A percentile compares a stretch with the other conserved stretches of the same genome.
phyloP scores from a whole-genome alignment of 2,797 vertebrate species.

The Premnoplex brunnescens region DNA sequence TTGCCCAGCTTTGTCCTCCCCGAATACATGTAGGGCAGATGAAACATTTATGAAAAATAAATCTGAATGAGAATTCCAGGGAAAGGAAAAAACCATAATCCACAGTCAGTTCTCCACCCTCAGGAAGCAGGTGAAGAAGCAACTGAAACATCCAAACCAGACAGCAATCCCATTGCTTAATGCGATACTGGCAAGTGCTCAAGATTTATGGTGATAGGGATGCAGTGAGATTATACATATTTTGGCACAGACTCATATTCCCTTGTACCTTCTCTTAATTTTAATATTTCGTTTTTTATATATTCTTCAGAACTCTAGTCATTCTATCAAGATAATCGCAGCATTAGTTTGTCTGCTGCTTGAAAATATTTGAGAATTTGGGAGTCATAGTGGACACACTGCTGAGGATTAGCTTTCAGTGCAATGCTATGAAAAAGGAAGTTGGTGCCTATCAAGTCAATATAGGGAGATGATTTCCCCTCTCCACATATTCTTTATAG shows the following conservation, averaged over 20 bases:
- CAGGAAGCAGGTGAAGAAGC: conserved; percentile 29
- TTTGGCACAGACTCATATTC: background rate
- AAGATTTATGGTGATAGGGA: background rate
- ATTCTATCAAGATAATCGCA: background rate
- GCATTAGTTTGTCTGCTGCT: background rate
- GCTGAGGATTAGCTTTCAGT: background rate
- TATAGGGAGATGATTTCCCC: background rate
- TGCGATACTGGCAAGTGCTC: background rate
- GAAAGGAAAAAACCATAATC: background rate
- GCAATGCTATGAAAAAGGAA: background rate
- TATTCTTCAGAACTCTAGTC: background rate
- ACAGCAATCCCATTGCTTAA: background rate
- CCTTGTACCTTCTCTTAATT: background rate
- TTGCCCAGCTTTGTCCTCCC: conserved; percentile 34
- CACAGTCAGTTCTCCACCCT: conserved; percentile 21
- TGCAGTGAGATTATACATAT: background rate
- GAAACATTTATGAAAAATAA: conserved; percentile 40
- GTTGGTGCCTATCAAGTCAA: background rate
- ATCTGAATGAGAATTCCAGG: conserved; percentile 35
- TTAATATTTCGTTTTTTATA: background rate
- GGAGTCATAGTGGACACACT: background rate
- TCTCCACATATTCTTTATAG: background rate
- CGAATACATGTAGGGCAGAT: conserved; percentile 6
- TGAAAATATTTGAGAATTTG: background rate
- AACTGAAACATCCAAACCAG: background rate